phyloP scores from a whole-genome alignment of 2,797 vertebrate species.

The Columba guinea region DNA sequence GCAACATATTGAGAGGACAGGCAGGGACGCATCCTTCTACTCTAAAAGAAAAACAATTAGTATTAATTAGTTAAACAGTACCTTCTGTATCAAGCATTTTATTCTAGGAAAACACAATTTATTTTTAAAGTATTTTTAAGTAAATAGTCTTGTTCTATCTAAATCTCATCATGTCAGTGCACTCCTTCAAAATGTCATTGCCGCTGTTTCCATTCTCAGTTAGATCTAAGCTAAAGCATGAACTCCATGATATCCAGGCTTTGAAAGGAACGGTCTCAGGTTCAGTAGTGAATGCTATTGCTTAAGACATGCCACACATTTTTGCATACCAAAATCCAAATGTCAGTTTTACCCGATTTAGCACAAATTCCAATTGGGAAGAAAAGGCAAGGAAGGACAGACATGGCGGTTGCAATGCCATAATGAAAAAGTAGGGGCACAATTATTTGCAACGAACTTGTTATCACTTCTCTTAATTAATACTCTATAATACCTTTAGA shows the following conservation, averaged over 20 bases:
- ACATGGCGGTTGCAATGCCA: neutral
- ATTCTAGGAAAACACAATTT: neutral
- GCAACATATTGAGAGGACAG: slow-evolving; percentile 88
- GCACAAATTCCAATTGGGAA: neutral
- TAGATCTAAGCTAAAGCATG: neutral
- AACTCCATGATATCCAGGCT: neutral
- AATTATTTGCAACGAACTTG: neutral
- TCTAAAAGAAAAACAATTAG: slow-evolving; percentile 73
- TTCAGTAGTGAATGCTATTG: neutral
- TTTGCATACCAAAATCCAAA: neutral
- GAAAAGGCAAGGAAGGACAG: neutral
- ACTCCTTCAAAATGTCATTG: neutral
- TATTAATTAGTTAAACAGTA: neutral
- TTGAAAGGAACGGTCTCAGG: neutral
- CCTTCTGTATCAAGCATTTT: neutral
- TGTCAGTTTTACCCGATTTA: neutral
- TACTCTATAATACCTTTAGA: neutral
- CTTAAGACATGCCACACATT: neutral
- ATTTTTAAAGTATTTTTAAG: neutral
- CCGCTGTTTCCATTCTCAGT: neutral
- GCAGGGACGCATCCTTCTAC: slow-evolving; percentile 93
- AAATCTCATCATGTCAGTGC: neutral
- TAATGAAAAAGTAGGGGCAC: neutral
- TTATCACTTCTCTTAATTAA: neutral
- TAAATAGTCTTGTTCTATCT: neutral